phyloP scores from a whole-genome alignment of 2,797 vertebrate genomes.

The Fistularia commersonii region DNA sequence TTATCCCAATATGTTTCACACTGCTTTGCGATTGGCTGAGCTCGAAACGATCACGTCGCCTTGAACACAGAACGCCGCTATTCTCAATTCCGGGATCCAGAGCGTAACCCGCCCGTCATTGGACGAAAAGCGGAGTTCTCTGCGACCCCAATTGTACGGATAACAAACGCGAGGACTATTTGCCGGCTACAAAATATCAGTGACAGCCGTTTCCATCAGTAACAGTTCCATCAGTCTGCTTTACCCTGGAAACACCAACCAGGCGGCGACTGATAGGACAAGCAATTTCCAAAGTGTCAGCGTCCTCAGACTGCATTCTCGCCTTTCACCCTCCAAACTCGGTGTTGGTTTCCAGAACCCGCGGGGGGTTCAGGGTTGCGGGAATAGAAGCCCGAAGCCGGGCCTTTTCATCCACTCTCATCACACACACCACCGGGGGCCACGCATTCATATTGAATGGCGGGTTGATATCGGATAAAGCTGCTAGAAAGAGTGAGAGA shows the following conservation, averaged over 20 bases:
- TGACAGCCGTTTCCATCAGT: background rate
- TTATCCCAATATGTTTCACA: too few species aligned
- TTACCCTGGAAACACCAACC: too few species aligned
- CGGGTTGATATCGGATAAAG: too few species aligned
- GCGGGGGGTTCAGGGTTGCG: too few species aligned
- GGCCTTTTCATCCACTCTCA: slow-evolving; percentile 39
- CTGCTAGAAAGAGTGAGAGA: too few species aligned
- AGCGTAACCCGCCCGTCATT: too few species aligned
- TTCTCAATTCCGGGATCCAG: too few species aligned
- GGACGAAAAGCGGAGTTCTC: too few species aligned
- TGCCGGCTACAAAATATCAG: background rate
- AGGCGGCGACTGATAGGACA: slow-evolving; percentile 17
- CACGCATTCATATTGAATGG: slow-evolving; percentile 21
- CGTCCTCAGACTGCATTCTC: slow-evolving; percentile 20
- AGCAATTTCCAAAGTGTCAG: slow-evolving; percentile 32
- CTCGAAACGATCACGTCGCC: too few species aligned
- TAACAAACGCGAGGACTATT: background rate
- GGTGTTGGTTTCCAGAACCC: slow-evolving; percentile 7
- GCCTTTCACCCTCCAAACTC: slow-evolving; percentile 41
- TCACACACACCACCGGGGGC: slow-evolving; percentile 9
- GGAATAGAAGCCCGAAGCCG: background rate
- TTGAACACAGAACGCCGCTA: too few species aligned
- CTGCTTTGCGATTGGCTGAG: too few species aligned
- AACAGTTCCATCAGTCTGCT: background rate
- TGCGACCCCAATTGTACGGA: too few species aligned